Percentiles rank a stretch among this genome's conserved stretches.
Conservation (phyloP, 2,113 vertebrate genomes). For the Chaenocephalus aceratus region DNA sequence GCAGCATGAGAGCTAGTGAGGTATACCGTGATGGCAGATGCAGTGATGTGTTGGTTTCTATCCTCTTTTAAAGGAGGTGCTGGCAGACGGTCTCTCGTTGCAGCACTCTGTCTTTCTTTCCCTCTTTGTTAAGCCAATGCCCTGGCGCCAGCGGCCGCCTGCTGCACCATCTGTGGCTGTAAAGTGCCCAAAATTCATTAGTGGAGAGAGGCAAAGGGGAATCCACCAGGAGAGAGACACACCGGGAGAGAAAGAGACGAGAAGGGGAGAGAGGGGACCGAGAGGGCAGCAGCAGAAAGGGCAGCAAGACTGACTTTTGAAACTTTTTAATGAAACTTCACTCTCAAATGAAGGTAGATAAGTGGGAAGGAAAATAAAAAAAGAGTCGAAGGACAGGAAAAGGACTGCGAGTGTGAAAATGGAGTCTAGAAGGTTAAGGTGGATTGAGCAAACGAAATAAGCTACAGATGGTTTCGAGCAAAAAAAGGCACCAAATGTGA, state of each 20-base stretch:
- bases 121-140: slow-evolving; percentile 51
- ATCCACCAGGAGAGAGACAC: slow-evolving; percentile 40
- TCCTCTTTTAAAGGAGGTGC: slow-evolving; percentile 39
- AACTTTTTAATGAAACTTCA: slow-evolving; percentile 56
- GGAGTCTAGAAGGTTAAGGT: slow-evolving; percentile 37
- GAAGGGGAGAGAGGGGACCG: slow-evolving; percentile 16
- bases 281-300: slow-evolving; percentile 5
- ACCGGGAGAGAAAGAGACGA: slow-evolving; percentile 14
- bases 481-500: slow-evolving; percentile 32
- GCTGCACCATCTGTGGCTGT: slow-evolving; percentile 77
- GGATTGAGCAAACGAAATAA: slow-evolving; percentile 38
- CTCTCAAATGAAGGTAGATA: slow-evolving; percentile 21
- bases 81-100: slow-evolving; percentile 50
- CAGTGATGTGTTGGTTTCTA: slow-evolving; percentile 27
- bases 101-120: slow-evolving; percentile 31
- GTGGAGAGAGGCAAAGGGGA: slow-evolving; percentile 50
- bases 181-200: slow-evolving; percentile 78
- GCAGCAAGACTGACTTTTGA: slow-evolving; percentile 36
- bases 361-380: slow-evolving; percentile 1
- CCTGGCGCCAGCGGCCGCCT: slow-evolving; percentile 55
- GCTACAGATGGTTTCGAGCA: slow-evolving; percentile 44
- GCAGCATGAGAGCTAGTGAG: not conserved
- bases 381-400: slow-evolving; percentile 16
- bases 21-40: slow-evolving; percentile 28
- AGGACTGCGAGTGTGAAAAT: slow-evolving; percentile 20